Base-by-base conservation (phyloP, 2,113 vertebrate species). In the Mastomys natalensis region DNA sequence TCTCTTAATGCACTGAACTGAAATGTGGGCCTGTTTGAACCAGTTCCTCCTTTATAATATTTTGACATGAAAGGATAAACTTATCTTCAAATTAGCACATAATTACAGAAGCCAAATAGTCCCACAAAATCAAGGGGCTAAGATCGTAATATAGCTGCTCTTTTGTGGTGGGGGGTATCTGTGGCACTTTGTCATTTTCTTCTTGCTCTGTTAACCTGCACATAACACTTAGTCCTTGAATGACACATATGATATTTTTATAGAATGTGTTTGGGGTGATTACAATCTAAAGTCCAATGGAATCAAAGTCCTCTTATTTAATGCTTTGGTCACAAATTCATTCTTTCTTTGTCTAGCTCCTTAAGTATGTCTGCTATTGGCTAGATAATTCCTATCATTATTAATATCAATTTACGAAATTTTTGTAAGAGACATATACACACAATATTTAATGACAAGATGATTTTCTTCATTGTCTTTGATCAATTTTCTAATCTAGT, bases 1-100 rank as follows among this genome's bases (percentile, higher is more conserved):
- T 93, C 96, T 90, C 97, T 98, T 98, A 98, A 90, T 96, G 89
- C 53, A 60, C 97, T 97, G 98, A 96, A 96, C 96, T 97, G 96
- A 98, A 98, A 98, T 97, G 66, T 89, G 90, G 16, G 0, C 12
- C 7, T 98, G 97, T 97, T 90, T 97, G 95, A 98, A 96, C 90
- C 94, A 60, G 82, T 95, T 98, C 91, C 95, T 98, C 96, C 93
- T 95, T 86, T 55, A 96, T 68, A 90, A 95, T 86, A 88, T 96
- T 96, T 76, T 51, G 45, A 66, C 5, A 7, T 96, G 78, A 96
- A 97, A 97, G 87, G 37, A 80, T 97, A 98, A 95, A 91, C 74
- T 95, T 66, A 80, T 90, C 9, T 90, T 73, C 87, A 95, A 94
- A 89, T 66, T 4, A 87, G 8, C 17, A 78, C 45, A 17, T 64